Percentiles rank a stretch among this genome's conserved stretches.
Evolutionary conservation across 2,888 invertebrate species (phyloP).

Genomic region (Augochlorella aurata): DNA sequence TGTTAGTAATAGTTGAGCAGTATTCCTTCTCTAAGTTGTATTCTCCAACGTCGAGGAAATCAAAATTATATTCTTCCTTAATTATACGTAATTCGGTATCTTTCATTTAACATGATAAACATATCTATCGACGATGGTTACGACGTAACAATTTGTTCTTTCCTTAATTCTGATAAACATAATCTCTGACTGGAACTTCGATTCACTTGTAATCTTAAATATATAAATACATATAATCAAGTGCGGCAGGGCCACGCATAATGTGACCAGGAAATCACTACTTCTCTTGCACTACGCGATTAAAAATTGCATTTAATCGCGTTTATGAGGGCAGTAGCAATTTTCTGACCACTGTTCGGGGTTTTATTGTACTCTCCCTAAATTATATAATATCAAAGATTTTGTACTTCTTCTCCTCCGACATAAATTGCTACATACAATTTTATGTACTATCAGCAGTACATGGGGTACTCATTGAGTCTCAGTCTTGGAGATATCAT

Average conservation of each 20-base stretch:
- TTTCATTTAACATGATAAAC: constrained; percentile 34
- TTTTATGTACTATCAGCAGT: constrained; percentile 30
- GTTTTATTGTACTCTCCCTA: constrained; percentile 3
- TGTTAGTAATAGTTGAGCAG: not conserved
- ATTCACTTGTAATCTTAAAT: constrained; percentile 46
- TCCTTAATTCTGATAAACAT: constrained; percentile 7
- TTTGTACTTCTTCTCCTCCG: constrained; percentile 7
- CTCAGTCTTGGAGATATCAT: constrained; percentile 28
- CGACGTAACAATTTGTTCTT: constrained; percentile 14
- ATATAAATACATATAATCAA: constrained; percentile 44
- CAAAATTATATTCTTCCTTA: constrained; percentile 8
- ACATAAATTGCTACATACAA: constrained; percentile 33
- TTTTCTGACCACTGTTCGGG: not conserved
- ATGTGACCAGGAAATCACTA: not conserved
- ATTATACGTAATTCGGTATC: constrained; percentile 5
- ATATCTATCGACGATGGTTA: constrained; percentile 33
- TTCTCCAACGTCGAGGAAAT: constrained; percentile 24
- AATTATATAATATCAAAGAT: constrained; percentile 31
- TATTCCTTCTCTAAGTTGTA: not conserved
- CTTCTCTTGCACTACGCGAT: not conserved
- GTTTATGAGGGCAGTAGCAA: not conserved
- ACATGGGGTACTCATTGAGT: constrained; percentile 27
- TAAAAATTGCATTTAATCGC: not conserved
- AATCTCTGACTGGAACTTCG: constrained; percentile 19
- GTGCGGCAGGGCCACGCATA: not conserved